Evolutionary conservation across 2,888 invertebrate species (phyloP).

Genomic region (Margaritifera margaritifera): DNA sequence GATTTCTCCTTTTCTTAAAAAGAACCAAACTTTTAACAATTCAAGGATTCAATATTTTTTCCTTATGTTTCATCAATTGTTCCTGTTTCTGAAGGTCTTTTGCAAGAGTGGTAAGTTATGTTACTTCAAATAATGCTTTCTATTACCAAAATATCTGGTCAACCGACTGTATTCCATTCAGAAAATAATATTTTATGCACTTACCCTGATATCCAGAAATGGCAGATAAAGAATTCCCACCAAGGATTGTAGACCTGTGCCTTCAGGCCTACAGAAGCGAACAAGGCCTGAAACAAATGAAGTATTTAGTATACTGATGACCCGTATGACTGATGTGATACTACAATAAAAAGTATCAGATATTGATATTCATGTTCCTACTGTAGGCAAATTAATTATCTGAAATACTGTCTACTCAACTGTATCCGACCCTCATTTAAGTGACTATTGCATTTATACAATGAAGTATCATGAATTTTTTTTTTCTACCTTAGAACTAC

Average conservation of each 20-base stretch:
- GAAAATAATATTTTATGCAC: slow-evolving; percentile 64
- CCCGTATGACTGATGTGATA: neutral
- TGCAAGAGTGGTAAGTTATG: neutral
- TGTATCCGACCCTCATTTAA: too few species aligned
- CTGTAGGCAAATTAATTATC: too few species aligned
- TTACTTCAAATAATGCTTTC: too few species aligned
- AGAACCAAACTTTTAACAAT: neutral
- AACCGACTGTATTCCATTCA: too few species aligned
- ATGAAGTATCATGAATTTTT: too few species aligned
- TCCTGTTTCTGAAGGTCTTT: neutral
- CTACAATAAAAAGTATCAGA: neutral
- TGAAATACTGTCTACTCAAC: too few species aligned
- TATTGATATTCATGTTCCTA: too few species aligned
- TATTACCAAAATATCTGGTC: too few species aligned
- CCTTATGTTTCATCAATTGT: neutral
- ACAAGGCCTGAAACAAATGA: slow-evolving; percentile 75
- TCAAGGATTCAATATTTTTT: neutral
- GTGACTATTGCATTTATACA: too few species aligned
- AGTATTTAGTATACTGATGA: neutral
- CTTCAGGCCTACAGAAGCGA: slow-evolving; percentile 71
- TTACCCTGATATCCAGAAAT: slow-evolving; percentile 90
- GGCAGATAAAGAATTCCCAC: slow-evolving; percentile 82
- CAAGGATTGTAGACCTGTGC: slow-evolving; percentile 72
- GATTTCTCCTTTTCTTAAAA: neutral
- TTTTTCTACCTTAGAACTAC: too few species aligned